Base-by-base conservation (phyloP, 1,140 invertebrate genomes). In the Eubasilissa regina region DNA sequence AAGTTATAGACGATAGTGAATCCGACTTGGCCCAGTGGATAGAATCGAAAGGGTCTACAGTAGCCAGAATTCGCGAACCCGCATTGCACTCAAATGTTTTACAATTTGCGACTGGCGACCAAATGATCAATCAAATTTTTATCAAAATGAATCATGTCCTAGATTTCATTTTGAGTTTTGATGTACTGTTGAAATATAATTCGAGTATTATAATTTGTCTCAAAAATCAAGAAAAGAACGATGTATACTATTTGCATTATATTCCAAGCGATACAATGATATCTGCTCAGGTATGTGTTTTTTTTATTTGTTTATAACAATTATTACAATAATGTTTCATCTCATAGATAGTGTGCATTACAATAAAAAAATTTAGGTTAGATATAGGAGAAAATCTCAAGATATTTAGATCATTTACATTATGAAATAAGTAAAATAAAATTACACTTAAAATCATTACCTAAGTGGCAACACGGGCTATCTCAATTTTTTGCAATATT, bases 181-280 rank as follows among this genome's bases (percentile, higher is more conserved):
- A 97, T 87, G 84, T 97, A 13, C 87, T 93, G 77, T 87, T 94
- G 77, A 92, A 91, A 79, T 90, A 92, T 0, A 97, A 97, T 88
- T 94, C 94, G 21, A 96, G 94, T 81, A 87, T 98, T 15, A 95
- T 93, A 48, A 91, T 97, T 6, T 90, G 91, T 9, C 86, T 97
- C 60, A 93, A 96, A 85, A 94, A 94, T 81, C 92, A 93, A 70
- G 95, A 96, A 77, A 94, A 91, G 68, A 93, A 93, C 82, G 93
- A 95, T 79, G 90, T 87, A 43, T 96, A 95, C 85, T 93, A 93
- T 86, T 86, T 98, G 53, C 95, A 97, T 89, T 98, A 98, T 86
- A 92, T 96, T 45, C 93, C 94, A 43, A 94, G 92, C 77, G 93
- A 93, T 84, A 87, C 93, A 72, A 85, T 95, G 45, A 93, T 98